Evolutionary conservation across 2,113 vertebrate species (phyloP), one percentile per base, ranked within the genome.

Genomic region (Cichladusa arquata): DNA sequence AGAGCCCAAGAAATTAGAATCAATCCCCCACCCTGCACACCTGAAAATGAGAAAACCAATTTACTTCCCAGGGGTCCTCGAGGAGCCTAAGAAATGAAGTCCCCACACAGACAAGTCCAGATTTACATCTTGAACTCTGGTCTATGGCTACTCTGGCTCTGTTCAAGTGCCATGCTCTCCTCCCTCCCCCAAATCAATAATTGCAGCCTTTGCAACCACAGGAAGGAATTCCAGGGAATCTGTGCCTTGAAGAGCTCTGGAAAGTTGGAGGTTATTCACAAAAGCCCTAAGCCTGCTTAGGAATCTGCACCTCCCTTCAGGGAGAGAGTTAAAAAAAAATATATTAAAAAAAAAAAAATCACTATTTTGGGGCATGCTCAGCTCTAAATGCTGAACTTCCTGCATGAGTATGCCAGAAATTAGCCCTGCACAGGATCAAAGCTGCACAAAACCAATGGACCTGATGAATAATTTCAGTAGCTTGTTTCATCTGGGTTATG

Each of bases 181-280:
- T 58, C 26, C 26, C 26, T 50, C 47, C 40, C 34, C 24, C 1
- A 0, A 33, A 67, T 64, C 70, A 71, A 0, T 47, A 83, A 56
- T 0, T 81, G 69, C n/a, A 66, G 77, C 60, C 65, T 53, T 85
- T 0, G 0, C 45, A 81, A 56, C 28, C n/a, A 28, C 0, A 9
- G 48, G 58, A 58, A 89, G 44, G 53, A 89, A 64, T 65, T 31
- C 33, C 40, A 79, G 24, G 24, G 25, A 47, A 81, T 57, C 14
- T 67, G 28, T 60, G 56, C 57, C 53, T 76, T 16, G 28, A 93
- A 76, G 40, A 60, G 31, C 53, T 91, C 73, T 90, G 44, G 6
- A 28, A 87, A 91, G 57, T 25, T 47, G 19, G 4, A 84, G 8
- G 16, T 71, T 20, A 64, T 28, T 56, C 0, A 0, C 31, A 71